Evolutionary conservation across 2,888 invertebrate species (phyloP).

Genomic region (Melipona beecheii): DNA sequence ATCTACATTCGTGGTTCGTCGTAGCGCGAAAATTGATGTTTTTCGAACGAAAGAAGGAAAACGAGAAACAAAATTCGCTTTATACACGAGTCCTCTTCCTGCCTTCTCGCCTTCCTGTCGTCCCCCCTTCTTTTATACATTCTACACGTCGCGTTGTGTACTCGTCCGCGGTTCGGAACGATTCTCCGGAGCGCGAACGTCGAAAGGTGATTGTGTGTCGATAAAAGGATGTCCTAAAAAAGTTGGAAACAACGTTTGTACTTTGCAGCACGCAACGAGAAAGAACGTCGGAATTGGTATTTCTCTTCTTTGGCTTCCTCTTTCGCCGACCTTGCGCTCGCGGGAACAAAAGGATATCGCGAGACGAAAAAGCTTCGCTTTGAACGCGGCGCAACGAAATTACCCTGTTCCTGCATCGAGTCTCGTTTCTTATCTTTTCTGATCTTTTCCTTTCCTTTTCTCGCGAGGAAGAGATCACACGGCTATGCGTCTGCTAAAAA

Average conservation of each 20-base stretch:
- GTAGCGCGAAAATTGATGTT: background rate
- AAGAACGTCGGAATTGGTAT: constrained; percentile 45
- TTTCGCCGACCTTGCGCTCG: constrained; percentile 1
- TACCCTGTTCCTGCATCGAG: constrained; percentile 69
- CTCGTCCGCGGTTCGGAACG: constrained; percentile 17
- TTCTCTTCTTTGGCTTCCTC: constrained; percentile 1
- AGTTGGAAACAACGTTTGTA: constrained; percentile 79
- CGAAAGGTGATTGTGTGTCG: constrained; percentile 50
- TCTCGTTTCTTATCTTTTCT: background rate
- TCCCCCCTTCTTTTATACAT: background rate
- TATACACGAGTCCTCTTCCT: constrained; percentile 39
- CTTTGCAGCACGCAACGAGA: constrained; percentile 77
- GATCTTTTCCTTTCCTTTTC: background rate
- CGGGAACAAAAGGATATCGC: constrained; percentile 28
- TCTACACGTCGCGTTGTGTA: background rate
- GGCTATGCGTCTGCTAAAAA: constrained; percentile 17
- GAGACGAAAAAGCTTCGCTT: constrained; percentile 32
- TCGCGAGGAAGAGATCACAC: constrained; percentile 33
- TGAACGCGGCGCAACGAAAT: constrained; percentile 67
- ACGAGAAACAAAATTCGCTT: constrained; percentile 30
- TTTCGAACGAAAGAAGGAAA: constrained; percentile 20
- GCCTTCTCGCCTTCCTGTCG: background rate
- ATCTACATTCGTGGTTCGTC: constrained; percentile 38
- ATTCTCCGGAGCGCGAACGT: constrained; percentile 35
- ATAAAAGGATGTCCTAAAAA: constrained; percentile 74